Base-by-base conservation (phyloP, 2,888 invertebrate genomes). In the Lepas anatifera region DNA sequence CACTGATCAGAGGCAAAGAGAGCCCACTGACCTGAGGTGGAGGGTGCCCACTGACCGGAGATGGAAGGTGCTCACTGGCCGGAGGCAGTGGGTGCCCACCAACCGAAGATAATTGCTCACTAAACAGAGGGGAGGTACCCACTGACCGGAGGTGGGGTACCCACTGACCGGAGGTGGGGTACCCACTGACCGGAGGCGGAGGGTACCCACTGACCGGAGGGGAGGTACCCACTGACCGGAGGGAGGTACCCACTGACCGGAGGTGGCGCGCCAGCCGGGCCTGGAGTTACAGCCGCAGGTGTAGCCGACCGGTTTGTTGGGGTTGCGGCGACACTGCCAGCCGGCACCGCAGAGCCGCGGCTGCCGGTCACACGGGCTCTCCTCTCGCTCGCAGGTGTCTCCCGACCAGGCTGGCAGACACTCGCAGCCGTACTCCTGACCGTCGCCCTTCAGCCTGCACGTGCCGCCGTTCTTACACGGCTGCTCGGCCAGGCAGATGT, bases 351-450 rank as follows among this genome's bases (percentile, higher is more conserved):
- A 58, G 25, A 41, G 66, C 25, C 25, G 39, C 39, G 25, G 16
- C 39, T 66, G 39, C n/a, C 39, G 37, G 66, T 66, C 66, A 16
- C 66, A 66, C 13, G 66, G 66, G 41, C 16, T 66, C 66, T 58
- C 32, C 58, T 58, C 58, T 18, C 32, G 22, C 22, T 58, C 58
- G 16, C 58, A 58, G 58, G 32, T 10, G 35, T 2, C 32, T 3
- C 58, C 58, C 3, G 58, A 22, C 58, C 58, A 58, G 58, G 58
- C 58, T 4, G 58, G 58, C 22, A 58, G 58, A 22, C 58, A 58
- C 32, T 58, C 35, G 22, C 58, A 58, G 32, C 58, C 58, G 32
- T 58, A 58, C 58, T 58, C 22, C 1, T 18, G 32, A 10, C 58
- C 58, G 58, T 58, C 29, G 32, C 58, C 58, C 32, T 18, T 58